Conservation (phyloP, 2,113 vertebrate genomes). For the Melospiza melodia region DNA sequence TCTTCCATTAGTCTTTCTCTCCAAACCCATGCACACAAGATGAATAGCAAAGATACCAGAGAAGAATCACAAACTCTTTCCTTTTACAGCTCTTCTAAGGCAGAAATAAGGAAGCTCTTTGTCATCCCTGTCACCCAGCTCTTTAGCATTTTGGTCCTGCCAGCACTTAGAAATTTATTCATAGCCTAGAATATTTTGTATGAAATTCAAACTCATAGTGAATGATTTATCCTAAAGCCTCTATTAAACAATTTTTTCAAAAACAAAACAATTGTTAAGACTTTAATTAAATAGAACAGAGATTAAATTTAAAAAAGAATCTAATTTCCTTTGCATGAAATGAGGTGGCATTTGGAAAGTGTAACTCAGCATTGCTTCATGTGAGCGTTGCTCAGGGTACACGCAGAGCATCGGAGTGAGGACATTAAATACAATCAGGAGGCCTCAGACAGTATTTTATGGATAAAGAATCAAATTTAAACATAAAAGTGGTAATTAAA, state of each 20-base stretch:
- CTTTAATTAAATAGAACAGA: constrained; percentile 72
- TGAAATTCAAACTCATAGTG: constrained; percentile 40
- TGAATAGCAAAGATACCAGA: neutral
- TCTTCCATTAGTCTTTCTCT: neutral
- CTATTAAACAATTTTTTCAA: constrained; percentile 57
- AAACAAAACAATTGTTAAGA: constrained; percentile 59
- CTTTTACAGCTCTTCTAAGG: neutral
- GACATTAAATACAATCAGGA: constrained; percentile 36
- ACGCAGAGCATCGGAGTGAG: neutral
- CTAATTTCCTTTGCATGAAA: constrained; percentile 61
- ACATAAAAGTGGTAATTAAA: constrained; percentile 20
- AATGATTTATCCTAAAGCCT: constrained; percentile 48
- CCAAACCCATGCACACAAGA: neutral
- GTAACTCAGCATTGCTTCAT: constrained; percentile 19
- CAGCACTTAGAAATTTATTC: constrained; percentile 67
- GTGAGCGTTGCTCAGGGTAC: constrained; percentile 6
- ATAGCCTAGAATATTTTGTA: constrained; percentile 53
- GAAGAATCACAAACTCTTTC: neutral
- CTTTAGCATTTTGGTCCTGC: constrained; percentile 45
- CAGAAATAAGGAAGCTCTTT: constrained; percentile 2
- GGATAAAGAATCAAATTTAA: constrained; percentile 1
- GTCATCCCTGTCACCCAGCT: neutral
- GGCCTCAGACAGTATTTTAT: neutral
- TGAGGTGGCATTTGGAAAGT: constrained; percentile 14
- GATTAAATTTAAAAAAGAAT: constrained; percentile 69